Conservation (phyloP, 2,113 vertebrate genomes). For the Lutjanus erythropterus region DNA sequence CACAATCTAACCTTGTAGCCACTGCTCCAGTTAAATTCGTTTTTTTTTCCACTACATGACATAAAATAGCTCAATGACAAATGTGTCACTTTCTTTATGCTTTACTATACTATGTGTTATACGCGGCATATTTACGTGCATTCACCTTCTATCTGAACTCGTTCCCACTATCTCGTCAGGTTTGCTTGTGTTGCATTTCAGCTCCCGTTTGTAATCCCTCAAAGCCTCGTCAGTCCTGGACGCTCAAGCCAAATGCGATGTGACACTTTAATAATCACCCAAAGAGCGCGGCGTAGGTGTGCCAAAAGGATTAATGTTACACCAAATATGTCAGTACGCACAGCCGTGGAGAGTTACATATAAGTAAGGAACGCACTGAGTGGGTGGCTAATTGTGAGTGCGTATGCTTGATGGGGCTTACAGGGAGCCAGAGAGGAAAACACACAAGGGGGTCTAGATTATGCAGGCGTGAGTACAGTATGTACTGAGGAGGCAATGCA, state of each 20-base stretch:
- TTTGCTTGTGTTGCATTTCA: neutral
- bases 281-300: constrained; percentile 45
- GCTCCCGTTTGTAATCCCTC: constrained; percentile 32
- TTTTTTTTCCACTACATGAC: neutral
- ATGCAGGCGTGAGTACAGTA: neutral
- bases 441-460: constrained; percentile 24
- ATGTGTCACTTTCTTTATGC: neutral
- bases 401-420: constrained; percentile 1
- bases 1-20: neutral
- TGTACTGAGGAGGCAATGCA: neutral
- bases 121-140: neutral
- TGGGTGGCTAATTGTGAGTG: constrained; percentile 52
- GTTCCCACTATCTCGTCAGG: neutral
- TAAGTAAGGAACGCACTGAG: constrained; percentile 9
- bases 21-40: neutral
- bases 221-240: constrained; percentile 14
- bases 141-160: neutral
- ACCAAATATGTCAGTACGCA: constrained; percentile 14
- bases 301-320: constrained; percentile 57
- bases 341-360: neutral
- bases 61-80: neutral
- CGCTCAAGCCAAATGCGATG: constrained; percentile 48
- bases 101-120: neutral
- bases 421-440: constrained; percentile 10
- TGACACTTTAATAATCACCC: constrained; percentile 59